A percentile compares a stretch with the other conserved stretches of the same genome.
phyloP scores from a whole-genome alignment of 2,888 invertebrate species.

The Alitta virens region DNA sequence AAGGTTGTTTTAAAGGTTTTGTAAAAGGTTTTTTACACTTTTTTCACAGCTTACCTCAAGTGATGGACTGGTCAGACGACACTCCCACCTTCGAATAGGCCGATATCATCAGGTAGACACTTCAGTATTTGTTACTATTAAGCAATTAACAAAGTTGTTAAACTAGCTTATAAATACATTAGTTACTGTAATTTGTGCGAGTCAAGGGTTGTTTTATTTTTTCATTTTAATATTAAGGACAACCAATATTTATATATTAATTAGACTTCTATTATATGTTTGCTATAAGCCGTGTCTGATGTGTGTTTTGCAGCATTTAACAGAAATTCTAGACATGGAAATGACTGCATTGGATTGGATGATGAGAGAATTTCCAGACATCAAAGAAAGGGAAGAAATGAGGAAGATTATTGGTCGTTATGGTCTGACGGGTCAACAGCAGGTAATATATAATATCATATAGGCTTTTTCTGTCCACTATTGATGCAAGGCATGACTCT shows the following conservation, averaged over 20 bases:
- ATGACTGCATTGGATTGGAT: slow-evolving; percentile 96
- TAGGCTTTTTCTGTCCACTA: too few relatives aligned
- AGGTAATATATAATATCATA: too few relatives aligned
- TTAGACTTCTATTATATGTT: not conserved
- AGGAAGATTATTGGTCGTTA: slow-evolving; percentile 97
- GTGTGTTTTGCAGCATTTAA: slow-evolving; percentile 70
- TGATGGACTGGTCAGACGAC: slow-evolving; percentile 95
- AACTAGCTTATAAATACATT: too few relatives aligned
- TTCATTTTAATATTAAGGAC: not conserved
- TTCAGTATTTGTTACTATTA: too few relatives aligned
- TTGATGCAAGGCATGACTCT: too few relatives aligned
- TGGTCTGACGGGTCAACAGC: slow-evolving; percentile 91
- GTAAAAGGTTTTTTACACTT: too few relatives aligned
- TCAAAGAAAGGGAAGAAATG: slow-evolving; percentile 98
- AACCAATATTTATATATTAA: not conserved
- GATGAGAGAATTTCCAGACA: slow-evolving; percentile 93
- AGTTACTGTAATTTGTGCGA: too few relatives aligned
- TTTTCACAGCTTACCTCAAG: slow-evolving; percentile 75
- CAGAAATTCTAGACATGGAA: slow-evolving; percentile 91
- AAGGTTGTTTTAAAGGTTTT: too few relatives aligned
- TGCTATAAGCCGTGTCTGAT: not conserved
- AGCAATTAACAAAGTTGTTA: too few relatives aligned
- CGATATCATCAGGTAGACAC: slow-evolving; percentile 91
- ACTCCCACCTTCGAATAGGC: slow-evolving; percentile 95
- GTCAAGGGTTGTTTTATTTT: not conserved